Evolutionary conservation across 2,113 vertebrate species (phyloP), one percentile per base, ranked within the genome.

Genomic region (Rhadina sibilatrix): DNA sequence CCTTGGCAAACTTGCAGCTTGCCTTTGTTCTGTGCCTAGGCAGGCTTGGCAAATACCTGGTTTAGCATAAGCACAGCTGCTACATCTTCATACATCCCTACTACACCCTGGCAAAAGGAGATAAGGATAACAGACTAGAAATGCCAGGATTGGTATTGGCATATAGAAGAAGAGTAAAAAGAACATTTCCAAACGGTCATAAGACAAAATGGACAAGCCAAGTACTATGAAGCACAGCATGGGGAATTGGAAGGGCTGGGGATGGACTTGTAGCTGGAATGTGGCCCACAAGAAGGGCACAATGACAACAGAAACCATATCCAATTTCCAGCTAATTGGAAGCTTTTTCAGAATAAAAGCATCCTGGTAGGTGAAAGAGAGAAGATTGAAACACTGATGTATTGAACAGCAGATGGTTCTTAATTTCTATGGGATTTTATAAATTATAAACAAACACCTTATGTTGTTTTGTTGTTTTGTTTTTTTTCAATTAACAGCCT

Each of bases 361-460:
- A 66, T 89, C 90, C 93, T 91, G 81, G 38, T 68, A 97, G 71
- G 59, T 46, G 63, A 96, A 82, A 63, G 49, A 44, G 60, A 96
- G 35, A 93, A 96, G 81, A 87, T 3, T 94, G 92, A 97, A 97
- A 97, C 94, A 92, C 20, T 93, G 93, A 96, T 87, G 88, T 77
- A 86, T 83, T 47, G 44, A 97, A 83, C 8, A 97, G 57, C 95
- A 98, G 96, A 97, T 97, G 95, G 93, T 97, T 95, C 80, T 93
- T 95, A 84, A 93, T 96, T 97, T 95, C 95, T 89, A 71, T 49
- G 92, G 91, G 86, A 83, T 90, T 87, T 85, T 82, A 91, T 94
- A 96, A 97, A 96, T 97, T 95, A 96, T 89, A 97, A 97, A 97
- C 83, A 97, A 97, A 97, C 81, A 96, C 92, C 74, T 87, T 95